Evolutionary conservation across 1,140 invertebrate species (phyloP).

Genomic region (Apolygus lucorum): DNA sequence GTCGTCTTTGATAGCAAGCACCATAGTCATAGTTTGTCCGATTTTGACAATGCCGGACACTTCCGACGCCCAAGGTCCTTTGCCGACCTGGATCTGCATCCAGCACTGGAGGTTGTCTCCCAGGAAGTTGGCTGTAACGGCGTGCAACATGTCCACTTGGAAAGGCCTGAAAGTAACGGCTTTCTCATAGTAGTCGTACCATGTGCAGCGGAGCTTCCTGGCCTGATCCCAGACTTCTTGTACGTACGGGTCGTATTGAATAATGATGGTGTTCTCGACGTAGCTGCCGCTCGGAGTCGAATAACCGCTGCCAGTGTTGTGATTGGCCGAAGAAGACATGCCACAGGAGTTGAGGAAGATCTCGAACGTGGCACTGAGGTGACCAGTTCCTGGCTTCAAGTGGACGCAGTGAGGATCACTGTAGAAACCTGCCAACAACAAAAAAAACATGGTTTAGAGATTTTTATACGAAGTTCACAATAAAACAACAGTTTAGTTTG

Average conservation of each 20-base stretch:
- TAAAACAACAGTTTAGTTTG: too few relatives aligned
- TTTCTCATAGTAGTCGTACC: conserved; percentile 94
- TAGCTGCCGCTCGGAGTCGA: conserved; percentile 82
- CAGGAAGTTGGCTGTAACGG: conserved; percentile 85
- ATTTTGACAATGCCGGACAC: conserved; percentile 91
- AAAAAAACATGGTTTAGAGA: too few relatives aligned
- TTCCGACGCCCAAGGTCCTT: conserved; percentile 91
- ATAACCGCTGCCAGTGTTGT: conserved; percentile 69
- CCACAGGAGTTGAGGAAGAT: conserved; percentile 85
- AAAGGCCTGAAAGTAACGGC: conserved; percentile 89
- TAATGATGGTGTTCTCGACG: conserved; percentile 90
- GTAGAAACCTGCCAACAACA: conserved; percentile 43
- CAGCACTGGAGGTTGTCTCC: conserved; percentile 92
- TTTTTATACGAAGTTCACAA: too few relatives aligned
- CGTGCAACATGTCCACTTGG: conserved; percentile 91
- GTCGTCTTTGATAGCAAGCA: conserved; percentile 89
- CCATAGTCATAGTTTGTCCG: conserved; percentile 95
- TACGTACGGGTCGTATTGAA: conserved; percentile 89
- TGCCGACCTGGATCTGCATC: conserved; percentile 91
- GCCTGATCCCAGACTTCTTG: conserved; percentile 96
- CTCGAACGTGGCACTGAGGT: conserved; percentile 79
- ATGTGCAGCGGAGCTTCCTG: conserved; percentile 81
- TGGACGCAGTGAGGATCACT: conserved; percentile 87
- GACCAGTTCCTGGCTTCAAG: conserved; percentile 74
- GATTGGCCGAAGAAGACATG: conserved; percentile 81